Evolutionary conservation across 2,888 invertebrate genomes (phyloP).

Genomic region (Scotopteryx bipunctaria): DNA sequence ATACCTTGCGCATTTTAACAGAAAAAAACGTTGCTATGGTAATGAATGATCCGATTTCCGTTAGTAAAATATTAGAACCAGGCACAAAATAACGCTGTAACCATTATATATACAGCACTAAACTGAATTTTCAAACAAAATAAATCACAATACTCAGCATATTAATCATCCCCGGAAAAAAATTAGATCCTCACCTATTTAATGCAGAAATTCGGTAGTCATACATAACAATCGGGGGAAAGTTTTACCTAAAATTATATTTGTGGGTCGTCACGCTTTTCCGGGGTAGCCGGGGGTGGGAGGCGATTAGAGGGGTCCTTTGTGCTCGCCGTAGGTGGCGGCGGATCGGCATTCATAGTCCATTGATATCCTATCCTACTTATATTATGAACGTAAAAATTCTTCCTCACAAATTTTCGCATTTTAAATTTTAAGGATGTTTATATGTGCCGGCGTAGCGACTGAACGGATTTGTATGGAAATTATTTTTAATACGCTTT

Average conservation of each 20-base stretch:
- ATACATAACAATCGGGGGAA: slow-evolving; percentile 71
- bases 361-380: too few species aligned
- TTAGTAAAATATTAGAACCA: neutral
- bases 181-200: slow-evolving; percentile 51
- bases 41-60: too few species aligned
- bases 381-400: too few species aligned
- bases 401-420: too few species aligned
- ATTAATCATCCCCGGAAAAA: slow-evolving; percentile 44
- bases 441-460: too few species aligned
- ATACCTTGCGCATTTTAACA: neutral
- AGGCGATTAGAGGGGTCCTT: slow-evolving; percentile 78
- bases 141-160: slow-evolving; percentile 34
- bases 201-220: slow-evolving; percentile 69
- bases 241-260: slow-evolving; percentile 82
- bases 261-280: slow-evolving; percentile 84
- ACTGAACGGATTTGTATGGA: too few species aligned
- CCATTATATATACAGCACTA: neutral
- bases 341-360: slow-evolving; percentile 65
- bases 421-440: too few species aligned
- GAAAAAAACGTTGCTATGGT: too few species aligned
- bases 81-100: neutral
- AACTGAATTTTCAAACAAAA: slow-evolving; percentile 16
- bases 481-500: too few species aligned
- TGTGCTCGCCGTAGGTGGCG: slow-evolving; percentile 68
- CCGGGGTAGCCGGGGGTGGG: slow-evolving; percentile 54